phyloP scores from a whole-genome alignment of 1,140 invertebrate species.

The Hesperophylax magnus region DNA sequence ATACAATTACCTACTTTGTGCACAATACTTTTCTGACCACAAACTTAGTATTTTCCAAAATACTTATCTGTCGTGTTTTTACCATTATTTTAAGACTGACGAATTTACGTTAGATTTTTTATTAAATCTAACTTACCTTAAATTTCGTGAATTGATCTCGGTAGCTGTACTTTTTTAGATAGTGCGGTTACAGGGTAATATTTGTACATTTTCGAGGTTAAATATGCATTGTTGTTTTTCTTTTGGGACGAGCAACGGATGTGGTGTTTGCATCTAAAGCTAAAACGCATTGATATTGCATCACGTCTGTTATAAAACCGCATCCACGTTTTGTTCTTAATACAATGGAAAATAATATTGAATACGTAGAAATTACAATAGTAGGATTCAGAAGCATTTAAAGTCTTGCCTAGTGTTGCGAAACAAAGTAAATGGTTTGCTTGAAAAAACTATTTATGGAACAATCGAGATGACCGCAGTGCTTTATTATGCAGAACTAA shows the following conservation, averaged over 20 bases:
- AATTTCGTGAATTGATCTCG: too few relatives aligned
- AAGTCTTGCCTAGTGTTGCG: neutral
- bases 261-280: neutral
- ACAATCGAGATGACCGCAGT: neutral
- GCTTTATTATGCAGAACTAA: constrained; percentile 20
- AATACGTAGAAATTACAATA: neutral
- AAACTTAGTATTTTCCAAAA: too few relatives aligned
- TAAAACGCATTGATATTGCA: constrained; percentile 6
- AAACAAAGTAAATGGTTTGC: constrained; percentile 31
- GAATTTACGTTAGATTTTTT: too few relatives aligned
- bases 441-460: neutral
- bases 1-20: too few relatives aligned
- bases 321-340: constrained; percentile 30
- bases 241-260: neutral
- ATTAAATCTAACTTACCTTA: too few relatives aligned
- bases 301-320: constrained; percentile 26
- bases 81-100: too few relatives aligned
- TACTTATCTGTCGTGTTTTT: too few relatives aligned
- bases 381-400: neutral
- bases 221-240: too few relatives aligned
- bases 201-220: too few relatives aligned
- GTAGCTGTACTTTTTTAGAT: too few relatives aligned
- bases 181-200: too few relatives aligned
- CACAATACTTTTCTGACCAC: too few relatives aligned
- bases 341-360: constrained; percentile 34